phyloP scores from a whole-genome alignment of 2,113 vertebrate genomes.

The Fulica atra region DNA sequence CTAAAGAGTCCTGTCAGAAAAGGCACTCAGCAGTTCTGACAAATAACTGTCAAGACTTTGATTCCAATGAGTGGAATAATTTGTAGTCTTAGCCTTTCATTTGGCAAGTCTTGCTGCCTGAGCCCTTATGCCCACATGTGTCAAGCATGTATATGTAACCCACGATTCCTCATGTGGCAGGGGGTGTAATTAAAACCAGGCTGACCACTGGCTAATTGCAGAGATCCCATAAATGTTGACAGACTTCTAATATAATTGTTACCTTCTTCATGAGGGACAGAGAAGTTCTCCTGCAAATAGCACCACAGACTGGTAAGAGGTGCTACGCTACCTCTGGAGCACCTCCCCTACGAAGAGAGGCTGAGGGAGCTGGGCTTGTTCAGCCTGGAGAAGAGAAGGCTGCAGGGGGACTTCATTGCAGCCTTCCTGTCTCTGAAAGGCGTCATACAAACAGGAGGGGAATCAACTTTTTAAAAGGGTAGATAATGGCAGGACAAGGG shows the following conservation, averaged over 20 bases:
- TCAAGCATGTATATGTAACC: not conserved
- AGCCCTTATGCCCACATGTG: not conserved
- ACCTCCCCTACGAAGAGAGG: no score
- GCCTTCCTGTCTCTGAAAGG: no score
- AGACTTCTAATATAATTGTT: not conserved
- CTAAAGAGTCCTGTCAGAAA: conserved; percentile 1
- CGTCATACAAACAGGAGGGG: no score
- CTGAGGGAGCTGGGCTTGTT: no score
- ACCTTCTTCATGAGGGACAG: not conserved
- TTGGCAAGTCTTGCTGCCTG: not conserved
- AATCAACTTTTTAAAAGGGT: no score
- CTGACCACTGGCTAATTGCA: not conserved
- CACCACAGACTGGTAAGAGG: not conserved
- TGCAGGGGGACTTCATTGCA: no score
- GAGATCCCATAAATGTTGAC: not conserved
- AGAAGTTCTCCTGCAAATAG: not conserved
- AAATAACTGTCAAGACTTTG: not conserved
- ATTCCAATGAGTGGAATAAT: not conserved
- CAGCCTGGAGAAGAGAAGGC: no score
- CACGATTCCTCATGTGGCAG: not conserved
- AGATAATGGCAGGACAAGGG: no score
- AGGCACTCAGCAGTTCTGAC: not conserved
- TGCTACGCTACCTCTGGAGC: no score
- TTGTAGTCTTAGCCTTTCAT: not conserved
- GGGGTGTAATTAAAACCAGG: not conserved